A percentile compares a stretch with the other conserved stretches of the same genome.
These are phyloP conservation scores for Maconellicoccus hirsutus DNA, from an alignment of 1,140 invertebrate species.

Conservation along the genomic window DNA sequence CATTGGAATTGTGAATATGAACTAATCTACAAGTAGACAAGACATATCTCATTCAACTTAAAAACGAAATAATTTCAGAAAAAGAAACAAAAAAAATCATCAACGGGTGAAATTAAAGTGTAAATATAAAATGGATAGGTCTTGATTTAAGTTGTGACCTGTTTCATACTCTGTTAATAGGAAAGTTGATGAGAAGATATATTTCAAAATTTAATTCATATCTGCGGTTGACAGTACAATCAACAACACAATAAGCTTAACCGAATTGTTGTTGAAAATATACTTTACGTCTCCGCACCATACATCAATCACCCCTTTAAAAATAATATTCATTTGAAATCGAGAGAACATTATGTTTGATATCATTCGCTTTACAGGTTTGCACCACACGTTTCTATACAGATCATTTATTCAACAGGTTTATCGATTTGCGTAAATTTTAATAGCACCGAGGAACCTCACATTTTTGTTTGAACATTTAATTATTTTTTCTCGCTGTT, in stretches of 20 bases:
- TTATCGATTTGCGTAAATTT: too few relatives aligned
- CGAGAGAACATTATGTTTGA: not conserved
- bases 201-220: constrained; percentile 16
- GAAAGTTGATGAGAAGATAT: constrained; percentile 7
- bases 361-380: not conserved
- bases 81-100: not conserved
- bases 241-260: constrained; percentile 16
- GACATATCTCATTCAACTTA: not conserved
- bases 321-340: constrained; percentile 2
- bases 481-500: not conserved
- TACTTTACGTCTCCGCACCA: not conserved
- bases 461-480: not conserved
- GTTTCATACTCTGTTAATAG: not conserved
- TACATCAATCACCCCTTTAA: constrained; percentile 2
- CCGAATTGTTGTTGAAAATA: constrained; percentile 11
- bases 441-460: too few relatives aligned
- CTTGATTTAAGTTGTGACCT: not conserved
- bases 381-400: not conserved
- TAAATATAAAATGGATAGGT: not conserved
- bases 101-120: not conserved
- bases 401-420: too few relatives aligned
- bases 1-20: too few relatives aligned
- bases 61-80: not conserved
- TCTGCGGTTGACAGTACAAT: constrained; percentile 17
- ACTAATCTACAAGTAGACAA: too few relatives aligned